Evolutionary conservation across 2,113 vertebrate species (phyloP), one percentile per base, ranked within the genome.

Genomic region (Salvelinus alpinus): DNA sequence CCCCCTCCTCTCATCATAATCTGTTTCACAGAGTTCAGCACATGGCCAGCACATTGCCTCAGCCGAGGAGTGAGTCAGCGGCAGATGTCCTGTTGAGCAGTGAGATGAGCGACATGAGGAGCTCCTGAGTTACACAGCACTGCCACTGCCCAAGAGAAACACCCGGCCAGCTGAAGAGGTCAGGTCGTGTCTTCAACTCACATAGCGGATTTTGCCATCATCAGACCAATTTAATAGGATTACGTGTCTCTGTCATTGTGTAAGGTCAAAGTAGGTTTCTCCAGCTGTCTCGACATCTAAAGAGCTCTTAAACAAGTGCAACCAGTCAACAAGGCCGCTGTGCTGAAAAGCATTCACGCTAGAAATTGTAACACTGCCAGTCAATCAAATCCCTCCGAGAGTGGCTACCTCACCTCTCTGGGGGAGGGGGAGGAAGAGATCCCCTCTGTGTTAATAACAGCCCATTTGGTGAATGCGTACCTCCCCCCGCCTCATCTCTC

Each of bases 161-260:
- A 62, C 59, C 18, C 59, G 9, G 3, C 51, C 34, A 44, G 38
- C 29, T 44, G 34, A 31, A 64, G 38, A 38, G 44, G 47, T 71
- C 29, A 3, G n/a, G 1, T 31, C 0, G 2, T 77, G 76, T 84
- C 80, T 82, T 82, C 24, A 71, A 18, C 6, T 81, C 57, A 78
- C 12, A 54, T 54, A 54, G 14, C 51, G 1, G 12, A 54, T 5
- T 54, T 54, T 9, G 38, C 9, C 38, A 12, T 44, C 38, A 44
- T 44, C 9, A 44, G 38, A 44, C 38, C 38, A 70, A 71, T 31
- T 82, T 69, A 54, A 76, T 67, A 71, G 77, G 75, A 70, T 48
- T 59, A 79, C 73, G 31, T 75, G 81, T 78, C 76, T 70, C 69
- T 44, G 9, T 44, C 38, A 44, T 44, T 12, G 9, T 44, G 8